Conservation (phyloP, 35 echinoderm and acorn worm species). For the Lytechinus pictus region DNA sequence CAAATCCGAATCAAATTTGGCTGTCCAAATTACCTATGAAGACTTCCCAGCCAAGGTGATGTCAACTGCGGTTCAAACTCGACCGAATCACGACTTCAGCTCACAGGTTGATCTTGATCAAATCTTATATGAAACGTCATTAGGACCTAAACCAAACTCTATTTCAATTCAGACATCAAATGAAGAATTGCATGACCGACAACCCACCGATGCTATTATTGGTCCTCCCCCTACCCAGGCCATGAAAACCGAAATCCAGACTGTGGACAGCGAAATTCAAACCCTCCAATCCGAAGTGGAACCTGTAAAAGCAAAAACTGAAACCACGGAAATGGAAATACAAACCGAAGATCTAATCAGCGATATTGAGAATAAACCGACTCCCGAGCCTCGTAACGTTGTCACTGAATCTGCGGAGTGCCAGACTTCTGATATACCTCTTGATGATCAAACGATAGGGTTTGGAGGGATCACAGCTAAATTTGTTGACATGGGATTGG, state of each 20-base stretch:
- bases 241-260: constrained; percentile 4
- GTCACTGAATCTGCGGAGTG: not conserved
- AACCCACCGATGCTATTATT: not conserved
- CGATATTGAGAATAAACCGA: not conserved
- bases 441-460: not conserved
- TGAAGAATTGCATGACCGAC: not conserved
- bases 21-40: constrained; percentile 23
- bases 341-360: not conserved
- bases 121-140: constrained; percentile 33
- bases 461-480: constrained; percentile 17
- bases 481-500: constrained; percentile 47
- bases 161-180: constrained; percentile 41
- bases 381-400: not conserved
- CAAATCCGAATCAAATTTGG: constrained; percentile 18
- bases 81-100: constrained; percentile 27
- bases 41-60: constrained; percentile 31
- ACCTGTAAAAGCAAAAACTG: not conserved
- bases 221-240: not conserved
- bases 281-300: not conserved
- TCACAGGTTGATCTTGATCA: constrained; percentile 41
- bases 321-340: constrained; percentile 9
- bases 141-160: not conserved
- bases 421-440: not conserved
- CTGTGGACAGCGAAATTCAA: constrained; percentile 27
- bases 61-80: constrained; percentile 11